Evolutionary conservation across 1,140 invertebrate species (phyloP).

Genomic region (Ylistrum balloti): DNA sequence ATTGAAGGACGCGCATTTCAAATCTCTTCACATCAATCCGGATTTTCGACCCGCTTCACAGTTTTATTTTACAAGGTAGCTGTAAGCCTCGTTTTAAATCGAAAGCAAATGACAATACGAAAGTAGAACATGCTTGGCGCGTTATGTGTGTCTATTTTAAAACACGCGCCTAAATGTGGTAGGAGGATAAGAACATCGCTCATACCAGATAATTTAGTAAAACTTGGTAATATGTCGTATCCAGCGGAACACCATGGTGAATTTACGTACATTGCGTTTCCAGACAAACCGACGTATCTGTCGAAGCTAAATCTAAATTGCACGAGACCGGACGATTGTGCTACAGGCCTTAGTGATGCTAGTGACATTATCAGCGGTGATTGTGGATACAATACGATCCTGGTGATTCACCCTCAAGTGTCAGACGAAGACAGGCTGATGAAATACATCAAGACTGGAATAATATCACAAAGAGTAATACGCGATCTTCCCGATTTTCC

Average conservation of each 20-base stretch:
- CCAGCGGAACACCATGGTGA: not conserved
- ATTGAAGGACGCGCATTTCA: too few species aligned
- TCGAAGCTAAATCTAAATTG: not conserved
- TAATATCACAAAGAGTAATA: constrained; percentile 41
- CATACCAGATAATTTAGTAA: not conserved
- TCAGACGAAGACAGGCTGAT: not conserved
- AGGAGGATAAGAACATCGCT: not conserved
- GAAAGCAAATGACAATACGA: not conserved
- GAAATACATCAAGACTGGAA: constrained; percentile 44
- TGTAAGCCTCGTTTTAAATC: not conserved
- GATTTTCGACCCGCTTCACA: not conserved
- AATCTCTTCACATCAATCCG: too few species aligned
- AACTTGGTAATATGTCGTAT: not conserved
- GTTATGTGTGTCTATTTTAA: not conserved
- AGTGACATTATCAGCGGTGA: not conserved
- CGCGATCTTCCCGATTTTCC: constrained; percentile 29
- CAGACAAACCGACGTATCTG: constrained; percentile 45
- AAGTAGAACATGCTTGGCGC: constrained; percentile 18
- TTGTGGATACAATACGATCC: not conserved
- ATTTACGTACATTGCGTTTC: constrained; percentile 47
- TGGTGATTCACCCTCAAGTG: not conserved
- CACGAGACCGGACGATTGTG: not conserved
- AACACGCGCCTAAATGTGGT: not conserved
- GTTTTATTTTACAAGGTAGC: not conserved
- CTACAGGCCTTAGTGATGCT: not conserved